phyloP scores from a whole-genome alignment of 2,797 vertebrate species.

The Rhinophrynus dorsalis region DNA sequence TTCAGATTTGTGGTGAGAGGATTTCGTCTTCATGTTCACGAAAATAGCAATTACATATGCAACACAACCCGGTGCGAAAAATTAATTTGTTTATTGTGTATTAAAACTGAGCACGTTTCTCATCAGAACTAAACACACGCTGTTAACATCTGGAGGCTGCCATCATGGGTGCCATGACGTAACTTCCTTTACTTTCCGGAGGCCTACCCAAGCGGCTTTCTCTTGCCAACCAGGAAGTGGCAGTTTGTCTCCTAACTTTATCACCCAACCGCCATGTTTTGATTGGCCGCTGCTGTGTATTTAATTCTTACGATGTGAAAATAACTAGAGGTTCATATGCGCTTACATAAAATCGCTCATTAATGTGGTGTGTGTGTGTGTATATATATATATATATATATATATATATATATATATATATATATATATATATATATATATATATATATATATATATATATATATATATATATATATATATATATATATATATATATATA shows the following conservation, averaged over 20 bases:
- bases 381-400: no score
- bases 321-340: no score
- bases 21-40: constrained; percentile 87
- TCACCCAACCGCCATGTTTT: neutral
- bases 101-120: neutral
- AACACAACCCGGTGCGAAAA: neutral
- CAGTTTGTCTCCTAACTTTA: neutral
- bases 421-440: no score
- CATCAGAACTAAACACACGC: constrained; percentile 62
- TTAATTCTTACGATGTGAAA: no score
- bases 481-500: no score
- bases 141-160: constrained; percentile 58
- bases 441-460: no score
- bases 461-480: no score
- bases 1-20: constrained; percentile 84
- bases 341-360: no score
- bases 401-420: no score
- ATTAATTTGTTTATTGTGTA: neutral
- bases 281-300: neutral
- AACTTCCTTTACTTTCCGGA: constrained; percentile 38
- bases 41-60: neutral
- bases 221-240: neutral
- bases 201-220: neutral
- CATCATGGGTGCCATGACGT: constrained; percentile 66
- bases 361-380: no score